Conservation (phyloP, 1,140 invertebrate genomes). For the Linepithema humile region DNA sequence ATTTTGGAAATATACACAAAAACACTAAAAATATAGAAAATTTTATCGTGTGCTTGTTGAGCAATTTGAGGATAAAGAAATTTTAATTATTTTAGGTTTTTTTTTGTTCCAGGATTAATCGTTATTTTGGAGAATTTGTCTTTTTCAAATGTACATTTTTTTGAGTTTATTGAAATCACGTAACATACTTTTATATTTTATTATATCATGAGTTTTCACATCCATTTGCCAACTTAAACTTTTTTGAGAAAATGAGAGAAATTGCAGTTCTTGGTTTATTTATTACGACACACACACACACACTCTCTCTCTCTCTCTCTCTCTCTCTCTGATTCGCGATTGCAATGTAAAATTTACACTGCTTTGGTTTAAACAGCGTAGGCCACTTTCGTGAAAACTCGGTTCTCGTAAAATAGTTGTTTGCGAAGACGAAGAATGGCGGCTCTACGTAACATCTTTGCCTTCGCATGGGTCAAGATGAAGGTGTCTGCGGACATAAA, state of each 20-base stretch:
- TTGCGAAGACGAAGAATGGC: not conserved
- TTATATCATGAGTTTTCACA: not conserved
- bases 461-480: not conserved
- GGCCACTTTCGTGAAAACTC: not conserved
- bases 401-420: slow-evolving; percentile 17
- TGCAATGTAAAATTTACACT: slow-evolving; percentile 16
- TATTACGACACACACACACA: too few species aligned
- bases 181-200: not conserved
- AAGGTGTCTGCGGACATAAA: slow-evolving; percentile 12
- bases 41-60: not conserved
- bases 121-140: not conserved
- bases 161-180: not conserved
- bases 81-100: not conserved
- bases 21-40: not conserved
- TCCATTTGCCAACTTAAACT: not conserved
- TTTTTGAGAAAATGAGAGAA: not conserved
- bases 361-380: not conserved
- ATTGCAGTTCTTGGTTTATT: not conserved
- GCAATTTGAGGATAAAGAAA: not conserved
- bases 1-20: not conserved
- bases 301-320: too few species aligned
- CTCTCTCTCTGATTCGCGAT: slow-evolving; percentile 19
- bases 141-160: not conserved
- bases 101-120: not conserved
- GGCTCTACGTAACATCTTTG: not conserved